Evolutionary conservation across 2,113 vertebrate species (phyloP).

Genomic region (Rhea pennata): DNA sequence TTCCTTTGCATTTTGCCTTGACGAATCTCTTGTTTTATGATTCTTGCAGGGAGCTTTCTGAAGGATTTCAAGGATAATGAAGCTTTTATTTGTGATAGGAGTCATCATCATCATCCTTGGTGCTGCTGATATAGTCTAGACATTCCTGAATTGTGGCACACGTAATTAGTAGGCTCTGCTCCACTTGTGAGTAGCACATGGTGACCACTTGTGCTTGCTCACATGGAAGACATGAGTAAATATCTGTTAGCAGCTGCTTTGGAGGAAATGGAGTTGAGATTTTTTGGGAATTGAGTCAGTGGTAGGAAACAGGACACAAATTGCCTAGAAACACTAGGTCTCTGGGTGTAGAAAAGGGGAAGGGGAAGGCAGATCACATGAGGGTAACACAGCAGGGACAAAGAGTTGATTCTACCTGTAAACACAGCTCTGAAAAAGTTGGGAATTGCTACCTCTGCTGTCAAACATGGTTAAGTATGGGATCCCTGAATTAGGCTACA

Average conservation of each 20-base stretch:
- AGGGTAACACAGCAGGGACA: neutral
- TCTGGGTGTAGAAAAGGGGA: neutral
- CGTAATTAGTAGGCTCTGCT: neutral
- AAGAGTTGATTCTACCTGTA: rapidly evolving
- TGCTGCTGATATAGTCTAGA: neutral
- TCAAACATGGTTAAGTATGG: neutral
- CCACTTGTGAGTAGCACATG: rapidly evolving
- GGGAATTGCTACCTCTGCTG: neutral
- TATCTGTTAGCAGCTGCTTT: neutral
- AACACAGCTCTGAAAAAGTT: neutral
- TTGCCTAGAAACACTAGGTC: neutral
- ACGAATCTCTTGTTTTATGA: rapidly evolving
- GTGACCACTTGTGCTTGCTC: neutral
- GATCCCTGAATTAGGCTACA: neutral
- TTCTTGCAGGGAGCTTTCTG: neutral
- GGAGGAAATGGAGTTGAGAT: neutral
- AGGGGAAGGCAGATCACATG: neutral
- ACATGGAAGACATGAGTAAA: neutral
- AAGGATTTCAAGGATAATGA: neutral
- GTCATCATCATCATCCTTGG: neutral
- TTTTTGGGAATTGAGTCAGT: neutral
- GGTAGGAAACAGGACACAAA: neutral
- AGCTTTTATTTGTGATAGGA: neutral
- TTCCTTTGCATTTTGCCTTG: neutral
- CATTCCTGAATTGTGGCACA: neutral